Conservation (phyloP, 2,888 invertebrate genomes). For the Cephus pygmeus region DNA sequence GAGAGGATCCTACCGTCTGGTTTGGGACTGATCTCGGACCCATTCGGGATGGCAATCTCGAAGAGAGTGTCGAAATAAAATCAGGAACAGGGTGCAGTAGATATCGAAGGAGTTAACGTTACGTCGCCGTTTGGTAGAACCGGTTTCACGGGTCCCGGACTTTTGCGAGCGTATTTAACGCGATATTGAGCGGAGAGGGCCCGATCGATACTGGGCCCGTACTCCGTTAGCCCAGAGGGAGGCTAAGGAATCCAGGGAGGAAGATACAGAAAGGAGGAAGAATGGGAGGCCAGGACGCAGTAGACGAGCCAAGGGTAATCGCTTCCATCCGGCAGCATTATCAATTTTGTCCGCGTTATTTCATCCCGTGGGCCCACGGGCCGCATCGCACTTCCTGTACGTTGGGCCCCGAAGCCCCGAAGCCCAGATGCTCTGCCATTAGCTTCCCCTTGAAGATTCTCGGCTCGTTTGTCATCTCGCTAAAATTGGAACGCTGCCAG, state of each 20-base stretch:
- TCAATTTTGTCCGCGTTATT: constrained; percentile 57
- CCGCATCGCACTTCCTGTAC: constrained; percentile 36
- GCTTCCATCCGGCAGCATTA: constrained; percentile 56
- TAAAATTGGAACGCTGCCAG: constrained; percentile 39
- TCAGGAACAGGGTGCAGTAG: not conserved
- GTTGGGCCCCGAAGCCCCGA: constrained; percentile 29
- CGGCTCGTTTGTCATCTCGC: constrained; percentile 37
- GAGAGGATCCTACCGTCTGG: not conserved
- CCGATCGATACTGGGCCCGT: not conserved
- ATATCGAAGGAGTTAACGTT: constrained; percentile 21
- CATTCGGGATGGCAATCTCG: not conserved
- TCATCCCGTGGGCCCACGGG: constrained; percentile 29
- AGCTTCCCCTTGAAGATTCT: constrained; percentile 25
- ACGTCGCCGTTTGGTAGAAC: constrained; percentile 48
- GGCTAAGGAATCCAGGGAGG: not conserved
- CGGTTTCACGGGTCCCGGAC: constrained; percentile 41
- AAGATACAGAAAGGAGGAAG: not conserved
- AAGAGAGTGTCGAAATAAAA: not conserved
- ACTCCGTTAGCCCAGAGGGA: not conserved
- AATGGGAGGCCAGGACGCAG: constrained; percentile 8
- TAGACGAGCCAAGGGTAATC: constrained; percentile 37
- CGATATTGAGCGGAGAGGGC: constrained; percentile 26
- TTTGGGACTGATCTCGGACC: not conserved
- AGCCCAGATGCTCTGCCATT: constrained; percentile 46
- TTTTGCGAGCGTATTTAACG: constrained; percentile 38